These are phyloP conservation scores for Mustelus asterias DNA, from an alignment of 2,113 vertebrate species.

Conservation along the genomic window DNA sequence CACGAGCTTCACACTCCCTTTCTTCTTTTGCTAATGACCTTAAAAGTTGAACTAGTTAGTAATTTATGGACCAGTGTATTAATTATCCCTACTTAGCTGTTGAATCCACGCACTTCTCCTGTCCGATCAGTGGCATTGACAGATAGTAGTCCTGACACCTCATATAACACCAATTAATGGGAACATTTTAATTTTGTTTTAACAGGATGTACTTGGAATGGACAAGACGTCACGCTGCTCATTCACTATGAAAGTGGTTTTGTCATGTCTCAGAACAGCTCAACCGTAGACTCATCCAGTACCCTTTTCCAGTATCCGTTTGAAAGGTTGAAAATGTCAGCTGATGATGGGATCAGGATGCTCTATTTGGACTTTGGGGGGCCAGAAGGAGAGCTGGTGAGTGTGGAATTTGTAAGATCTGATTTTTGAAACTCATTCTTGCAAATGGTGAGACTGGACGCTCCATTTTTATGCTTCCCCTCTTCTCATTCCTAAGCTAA, in stretches of 20 bases:
- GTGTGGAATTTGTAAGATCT: constrained; percentile 35
- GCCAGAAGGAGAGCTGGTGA: constrained; percentile 91
- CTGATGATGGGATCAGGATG: constrained; percentile 80
- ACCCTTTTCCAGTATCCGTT: constrained; percentile 82
- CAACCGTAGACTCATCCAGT: constrained; percentile 50
- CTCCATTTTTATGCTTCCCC: background rate
- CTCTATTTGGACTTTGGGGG: constrained; percentile 94
- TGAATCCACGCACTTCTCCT: background rate
- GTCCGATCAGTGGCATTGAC: background rate
- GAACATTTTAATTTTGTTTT: background rate
- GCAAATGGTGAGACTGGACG: background rate
- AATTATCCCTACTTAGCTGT: background rate
- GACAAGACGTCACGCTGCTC: constrained; percentile 76
- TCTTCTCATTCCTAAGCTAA: background rate
- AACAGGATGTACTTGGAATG: constrained; percentile 76
- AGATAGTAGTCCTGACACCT: background rate
- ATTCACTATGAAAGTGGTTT: constrained; percentile 93
- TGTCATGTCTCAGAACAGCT: constrained; percentile 69
- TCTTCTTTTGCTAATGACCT: background rate
- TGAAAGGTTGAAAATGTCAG: constrained; percentile 86
- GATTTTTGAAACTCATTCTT: background rate
- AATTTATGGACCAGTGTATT: background rate
- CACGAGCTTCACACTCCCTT: too few species aligned
- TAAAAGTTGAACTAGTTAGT: background rate
- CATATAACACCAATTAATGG: background rate